Evolutionary conservation across 2,113 vertebrate species (phyloP).

Genomic region (Callospermophilus lateralis): DNA sequence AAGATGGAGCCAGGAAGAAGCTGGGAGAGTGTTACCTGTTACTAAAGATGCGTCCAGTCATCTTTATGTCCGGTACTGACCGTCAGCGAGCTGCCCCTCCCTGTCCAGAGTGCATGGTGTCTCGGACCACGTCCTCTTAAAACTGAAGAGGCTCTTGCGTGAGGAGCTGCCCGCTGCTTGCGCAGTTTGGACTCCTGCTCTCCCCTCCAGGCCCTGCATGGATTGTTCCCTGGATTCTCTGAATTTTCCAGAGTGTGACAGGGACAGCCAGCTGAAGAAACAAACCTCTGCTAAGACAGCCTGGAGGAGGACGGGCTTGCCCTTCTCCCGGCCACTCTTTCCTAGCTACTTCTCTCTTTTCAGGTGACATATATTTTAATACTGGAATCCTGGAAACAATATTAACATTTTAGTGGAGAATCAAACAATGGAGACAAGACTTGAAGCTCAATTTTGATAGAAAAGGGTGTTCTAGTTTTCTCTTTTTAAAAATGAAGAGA

Average conservation of each 20-base stretch:
- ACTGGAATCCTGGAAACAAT: not conserved
- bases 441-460: not conserved
- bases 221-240: not conserved
- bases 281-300: not conserved
- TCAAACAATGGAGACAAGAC: not conserved
- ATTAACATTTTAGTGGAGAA: not conserved
- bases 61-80: no score
- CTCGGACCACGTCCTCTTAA: fast-evolving
- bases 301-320: not conserved
- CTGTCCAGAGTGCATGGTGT: not conserved
- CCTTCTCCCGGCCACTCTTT: not conserved
- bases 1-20: not conserved
- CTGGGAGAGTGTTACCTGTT: not conserved
- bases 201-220: fast-evolving
- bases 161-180: not conserved
- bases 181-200: fast-evolving
- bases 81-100: not conserved
- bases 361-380: not conserved
- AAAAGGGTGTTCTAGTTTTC: not conserved
- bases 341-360: not conserved
- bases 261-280: not conserved
- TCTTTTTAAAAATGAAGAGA: not conserved
- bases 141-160: no score
- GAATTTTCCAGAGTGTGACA: not conserved
- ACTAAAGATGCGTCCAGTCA: not conserved